Base-by-base conservation (phyloP, 2,113 vertebrate species). In the Casuarius casuarius region DNA sequence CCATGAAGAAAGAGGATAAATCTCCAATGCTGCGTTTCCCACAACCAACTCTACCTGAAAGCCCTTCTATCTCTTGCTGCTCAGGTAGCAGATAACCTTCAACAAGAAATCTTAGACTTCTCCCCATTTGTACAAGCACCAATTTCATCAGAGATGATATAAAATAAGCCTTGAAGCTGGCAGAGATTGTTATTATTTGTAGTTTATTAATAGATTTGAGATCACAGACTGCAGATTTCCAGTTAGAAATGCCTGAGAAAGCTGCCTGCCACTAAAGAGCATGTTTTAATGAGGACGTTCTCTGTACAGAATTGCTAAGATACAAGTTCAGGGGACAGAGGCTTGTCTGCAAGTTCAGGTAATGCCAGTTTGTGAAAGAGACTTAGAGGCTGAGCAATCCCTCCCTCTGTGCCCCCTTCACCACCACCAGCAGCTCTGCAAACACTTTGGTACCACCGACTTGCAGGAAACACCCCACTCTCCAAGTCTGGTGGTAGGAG, bases 1-100 rank as follows among this genome's bases (percentile, higher is more conserved):
- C 72, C 92, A 90, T 90, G 72, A 94, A 95, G 40, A 86, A 95
- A 95, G 42, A 88, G 33, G 29, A 95, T 97, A 95, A 90, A 80
- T 90, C 85, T 88, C 52, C 38, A 89, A 31, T 14, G 6, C 23
- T 4, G 40, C 75, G 61, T 54, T 94, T 96, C 63, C 76, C 86
- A 92, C 33, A 83, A 74, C 63, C n/a, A 93, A 79, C 46, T 85
- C n/a, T 83, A 82, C 52, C 81, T 74, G 35, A 77, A 89, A 96
- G 61, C 18, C 40, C 54, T 85, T 82, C 58, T 46, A 46, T 21
- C n/a, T 88, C 75, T 84, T 62, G 38, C 54, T 80, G 49, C 38
- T 92, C 13, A 2, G 46, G 54, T 46, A 83, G 48, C 13, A 90
- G 59, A 61, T 75, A 80, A 71, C 48, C 56, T 86, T 81, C 31